A percentile compares a stretch with the other conserved stretches of the same genome.
phyloP scores from a whole-genome alignment of 2,797 vertebrate species.

The Phalanger gymnotis region DNA sequence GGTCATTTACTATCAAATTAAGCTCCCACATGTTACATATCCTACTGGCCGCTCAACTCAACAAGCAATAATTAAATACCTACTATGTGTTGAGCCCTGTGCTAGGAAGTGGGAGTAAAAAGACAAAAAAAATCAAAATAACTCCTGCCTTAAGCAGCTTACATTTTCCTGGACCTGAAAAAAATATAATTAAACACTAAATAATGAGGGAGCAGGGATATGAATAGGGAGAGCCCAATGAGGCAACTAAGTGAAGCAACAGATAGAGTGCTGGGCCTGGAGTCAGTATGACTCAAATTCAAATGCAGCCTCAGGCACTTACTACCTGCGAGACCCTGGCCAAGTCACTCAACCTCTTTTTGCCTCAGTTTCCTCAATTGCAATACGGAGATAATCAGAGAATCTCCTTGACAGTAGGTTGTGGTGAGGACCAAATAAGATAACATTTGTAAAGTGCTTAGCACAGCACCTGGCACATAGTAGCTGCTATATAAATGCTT shows the following conservation, averaged over 20 bases:
- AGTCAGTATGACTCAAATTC: neutral
- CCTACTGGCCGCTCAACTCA: neutral
- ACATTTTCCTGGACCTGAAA: neutral
- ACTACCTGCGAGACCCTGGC: neutral
- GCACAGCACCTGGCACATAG: neutral
- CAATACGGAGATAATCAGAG: neutral
- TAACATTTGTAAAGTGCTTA: neutral
- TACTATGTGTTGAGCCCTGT: neutral
- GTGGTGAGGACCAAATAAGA: conserved; percentile 5
- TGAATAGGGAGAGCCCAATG: neutral
- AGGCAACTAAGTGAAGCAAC: neutral
- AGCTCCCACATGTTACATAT: neutral
- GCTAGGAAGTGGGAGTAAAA: neutral
- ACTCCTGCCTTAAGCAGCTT: neutral
- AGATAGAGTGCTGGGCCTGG: neutral
- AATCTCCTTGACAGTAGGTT: neutral
- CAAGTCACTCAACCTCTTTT: neutral
- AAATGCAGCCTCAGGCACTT: neutral
- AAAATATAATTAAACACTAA: neutral
- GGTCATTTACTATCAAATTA: neutral
- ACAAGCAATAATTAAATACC: neutral
- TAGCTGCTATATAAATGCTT: neutral
- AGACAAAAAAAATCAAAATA: neutral
- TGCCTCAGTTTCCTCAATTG: neutral
- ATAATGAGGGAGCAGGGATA: neutral